Percentiles rank a stretch among this genome's conserved stretches.
Evolutionary conservation across 2,888 invertebrate species (phyloP).

Genomic region (Elegia similella): DNA sequence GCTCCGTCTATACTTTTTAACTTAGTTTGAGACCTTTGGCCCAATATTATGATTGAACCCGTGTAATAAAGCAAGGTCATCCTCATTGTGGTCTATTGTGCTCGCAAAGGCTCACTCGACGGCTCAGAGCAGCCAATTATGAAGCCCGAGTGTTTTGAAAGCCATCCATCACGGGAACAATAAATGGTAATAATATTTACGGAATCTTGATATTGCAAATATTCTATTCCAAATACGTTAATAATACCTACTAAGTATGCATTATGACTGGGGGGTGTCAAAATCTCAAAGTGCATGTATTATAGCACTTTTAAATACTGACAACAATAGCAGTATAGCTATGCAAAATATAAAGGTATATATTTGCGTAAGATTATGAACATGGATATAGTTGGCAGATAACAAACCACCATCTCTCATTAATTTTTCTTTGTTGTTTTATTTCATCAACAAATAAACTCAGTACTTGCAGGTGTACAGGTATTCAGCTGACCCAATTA

Average conservation of each 20-base stretch:
- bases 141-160: conserved; percentile 48
- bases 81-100: conserved; percentile 58
- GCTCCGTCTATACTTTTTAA: background rate
- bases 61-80: conserved; percentile 63
- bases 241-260: background rate
- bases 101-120: conserved; percentile 39
- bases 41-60: conserved; percentile 70
- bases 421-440: too few relatives aligned
- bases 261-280: background rate
- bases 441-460: too few relatives aligned
- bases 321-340: too few relatives aligned
- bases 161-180: conserved; percentile 41
- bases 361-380: too few relatives aligned
- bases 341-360: too few relatives aligned
- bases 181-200: conserved; percentile 34
- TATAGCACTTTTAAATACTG: too few relatives aligned
- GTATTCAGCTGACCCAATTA: too few relatives aligned
- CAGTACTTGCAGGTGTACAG: too few relatives aligned
- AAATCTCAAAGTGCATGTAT: too few relatives aligned
- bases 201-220: conserved; percentile 22
- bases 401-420: too few relatives aligned
- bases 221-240: conserved; percentile 15
- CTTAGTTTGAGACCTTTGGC: conserved; percentile 50
- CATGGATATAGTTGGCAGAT: too few relatives aligned
- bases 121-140: conserved; percentile 53